phyloP scores from a whole-genome alignment of 1,140 invertebrate genomes.

The Argopecten irradians region DNA sequence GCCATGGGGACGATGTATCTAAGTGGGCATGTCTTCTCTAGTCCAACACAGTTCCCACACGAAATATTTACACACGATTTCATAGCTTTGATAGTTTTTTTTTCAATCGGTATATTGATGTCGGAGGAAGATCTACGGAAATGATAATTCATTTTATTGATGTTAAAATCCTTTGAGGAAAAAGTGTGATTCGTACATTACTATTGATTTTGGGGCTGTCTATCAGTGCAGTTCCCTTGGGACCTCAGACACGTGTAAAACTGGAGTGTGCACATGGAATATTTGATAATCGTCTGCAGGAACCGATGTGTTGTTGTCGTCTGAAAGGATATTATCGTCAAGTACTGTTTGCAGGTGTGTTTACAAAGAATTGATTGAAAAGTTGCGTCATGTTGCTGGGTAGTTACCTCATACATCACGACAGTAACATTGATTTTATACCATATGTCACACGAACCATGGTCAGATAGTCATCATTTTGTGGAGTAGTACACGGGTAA shows the following conservation, averaged over 20 bases:
- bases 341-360: conserved; percentile 7
- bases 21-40: conserved; percentile 1
- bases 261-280: neutral
- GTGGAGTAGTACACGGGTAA: neutral
- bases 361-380: neutral
- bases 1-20: neutral
- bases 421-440: neutral
- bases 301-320: neutral
- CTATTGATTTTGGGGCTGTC: neutral
- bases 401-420: neutral
- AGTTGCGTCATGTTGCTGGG: neutral
- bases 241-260: neutral
- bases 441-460: neutral
- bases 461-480: neutral
- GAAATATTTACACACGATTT: neutral
- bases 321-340: neutral
- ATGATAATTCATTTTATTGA: conserved; percentile 10
- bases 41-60: neutral
- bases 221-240: neutral
- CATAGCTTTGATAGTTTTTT: neutral
- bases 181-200: neutral
- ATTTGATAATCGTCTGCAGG: neutral
- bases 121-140: neutral
- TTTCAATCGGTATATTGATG: neutral
- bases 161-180: neutral